Conservation (phyloP, 1,140 invertebrate species). For the Patella vulgata region DNA sequence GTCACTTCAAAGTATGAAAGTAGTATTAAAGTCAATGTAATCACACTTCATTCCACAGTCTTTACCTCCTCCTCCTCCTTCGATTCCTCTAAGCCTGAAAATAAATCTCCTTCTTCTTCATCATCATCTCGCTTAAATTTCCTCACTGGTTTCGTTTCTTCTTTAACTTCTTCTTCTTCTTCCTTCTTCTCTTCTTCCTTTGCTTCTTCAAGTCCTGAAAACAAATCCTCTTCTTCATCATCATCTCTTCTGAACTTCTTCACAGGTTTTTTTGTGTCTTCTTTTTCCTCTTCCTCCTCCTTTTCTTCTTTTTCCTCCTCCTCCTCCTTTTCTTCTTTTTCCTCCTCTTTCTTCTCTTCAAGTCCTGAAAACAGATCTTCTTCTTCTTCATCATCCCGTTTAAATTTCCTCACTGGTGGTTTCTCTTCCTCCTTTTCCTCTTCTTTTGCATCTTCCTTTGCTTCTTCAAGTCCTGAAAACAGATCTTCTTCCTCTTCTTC, state of each 20-base stretch:
- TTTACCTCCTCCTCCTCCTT: neutral
- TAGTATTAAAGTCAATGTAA: too few species aligned
- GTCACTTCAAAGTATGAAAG: too few species aligned
- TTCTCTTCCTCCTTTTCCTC: neutral
- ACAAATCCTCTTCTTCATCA: neutral
- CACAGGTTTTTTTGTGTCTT: neutral
- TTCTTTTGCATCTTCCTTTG: conserved; percentile 10
- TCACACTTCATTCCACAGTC: too few species aligned
- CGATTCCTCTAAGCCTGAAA: neutral
- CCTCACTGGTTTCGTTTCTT: neutral
- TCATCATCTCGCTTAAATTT: neutral
- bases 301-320: neutral
- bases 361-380: neutral
- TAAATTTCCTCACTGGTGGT: neutral
- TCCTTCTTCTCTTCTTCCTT: conserved; percentile 8
- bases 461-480: neutral
- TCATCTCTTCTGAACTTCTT: neutral
- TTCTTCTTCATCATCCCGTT: neutral
- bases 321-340: conserved; percentile 2
- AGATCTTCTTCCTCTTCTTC: neutral
- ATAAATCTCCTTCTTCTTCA: neutral
- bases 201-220: neutral
- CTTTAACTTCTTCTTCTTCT: neutral
- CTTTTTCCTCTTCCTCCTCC: conserved; percentile 6
- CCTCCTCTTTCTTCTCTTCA: neutral